Base-by-base conservation (phyloP, 2,888 invertebrate species). In the Gerris lacustris region DNA sequence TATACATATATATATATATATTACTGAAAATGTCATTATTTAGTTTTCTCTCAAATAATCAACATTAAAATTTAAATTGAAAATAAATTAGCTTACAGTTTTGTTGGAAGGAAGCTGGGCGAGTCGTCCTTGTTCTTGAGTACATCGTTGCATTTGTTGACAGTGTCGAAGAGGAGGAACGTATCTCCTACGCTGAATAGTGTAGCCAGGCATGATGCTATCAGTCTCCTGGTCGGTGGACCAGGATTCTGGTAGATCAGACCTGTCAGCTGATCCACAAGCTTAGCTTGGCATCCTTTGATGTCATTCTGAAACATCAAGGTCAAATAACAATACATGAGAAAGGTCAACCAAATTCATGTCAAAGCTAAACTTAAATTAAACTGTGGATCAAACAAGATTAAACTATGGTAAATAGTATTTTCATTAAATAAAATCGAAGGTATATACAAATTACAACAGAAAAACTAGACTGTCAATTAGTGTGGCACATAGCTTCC, bases 101-200 rank as follows among this genome's bases (percentile, higher is more conserved):
- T 90, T 5, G 95, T 94, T 7, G 96, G 92, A 75, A 97, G 84
- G 81, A 94, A 96, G 77, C 94, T 94, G 0, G 96, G 96, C 0
- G 97, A 96, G 80, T 99, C 98, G 84, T 99, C 98, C 80, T 96
- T 96, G 77, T 93, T 94, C 81, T 92, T 94, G 71, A 98, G 86
- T 76, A 96, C 92, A 79, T 99, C 98, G 83, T 98, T 99, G 83
- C 98, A 98, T 77, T 93, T 92, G 82, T 98, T 98, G 70, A 99
- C 95, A 5, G 96, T 96, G 77, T 96, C 96, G 80, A 98, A 98
- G 66, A 99, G 86, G 72, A 94, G 84, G 81, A 96, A 96, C 62
- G 98, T 96, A 80, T 99, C 98, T 0, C 98, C 99, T 17, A 98
- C 95, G 73, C 94, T 94, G 83, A 97, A 99, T 64, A 99, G 83